Base-by-base conservation (phyloP, 2,888 invertebrate species). In the Coelopa pilipes region DNA sequence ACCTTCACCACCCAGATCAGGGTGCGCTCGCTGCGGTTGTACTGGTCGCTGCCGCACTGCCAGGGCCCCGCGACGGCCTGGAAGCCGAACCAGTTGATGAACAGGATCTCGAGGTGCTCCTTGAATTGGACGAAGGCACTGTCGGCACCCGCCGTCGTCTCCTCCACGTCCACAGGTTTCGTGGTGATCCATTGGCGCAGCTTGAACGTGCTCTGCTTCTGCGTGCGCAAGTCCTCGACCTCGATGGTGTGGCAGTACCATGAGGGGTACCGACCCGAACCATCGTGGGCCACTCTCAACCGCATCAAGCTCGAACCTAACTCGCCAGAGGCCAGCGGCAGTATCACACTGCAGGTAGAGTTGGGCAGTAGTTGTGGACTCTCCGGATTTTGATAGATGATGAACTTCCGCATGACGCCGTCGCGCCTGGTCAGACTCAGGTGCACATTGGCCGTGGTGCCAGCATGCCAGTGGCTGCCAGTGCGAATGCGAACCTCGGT, bases 221-320 rank as follows among this genome's bases (percentile, higher is more conserved):
- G 15, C 0, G 70, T 59, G 1, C 15, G 9, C 11, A 77, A 45
- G 74, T 83, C 80, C 21, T 68, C 74, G 1, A 81, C 68, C 10
- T 77, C 76, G 1, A 83, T 78, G 13, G 75, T 69, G 46, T 78
- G 78, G 65, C 82, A 82, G 69, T 79, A 80, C 83, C 83, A 83
- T 0, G 80, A 77, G 1, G 82, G 80, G 72, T 80, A 82, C 34
- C 82, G 76, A n/a, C 83, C 83, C 4, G 74, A 63, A 12, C 74
- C 76, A 60, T 82, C 81, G 72, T 79, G 80, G 0, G 77, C 76
- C 0, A 83, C 50, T n/a, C 12, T 62, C 0, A 78, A 24, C 34
- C 62, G 49, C 11, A 70, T 17, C 0, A 77, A 76, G 10, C 67
- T 45, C 0, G 57, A 15, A 5, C 77, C 13, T 0, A 75, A 59